These are phyloP conservation scores for Caerostris darwini DNA, from an alignment of 1,140 invertebrate genomes.

Conservation along the genomic window DNA sequence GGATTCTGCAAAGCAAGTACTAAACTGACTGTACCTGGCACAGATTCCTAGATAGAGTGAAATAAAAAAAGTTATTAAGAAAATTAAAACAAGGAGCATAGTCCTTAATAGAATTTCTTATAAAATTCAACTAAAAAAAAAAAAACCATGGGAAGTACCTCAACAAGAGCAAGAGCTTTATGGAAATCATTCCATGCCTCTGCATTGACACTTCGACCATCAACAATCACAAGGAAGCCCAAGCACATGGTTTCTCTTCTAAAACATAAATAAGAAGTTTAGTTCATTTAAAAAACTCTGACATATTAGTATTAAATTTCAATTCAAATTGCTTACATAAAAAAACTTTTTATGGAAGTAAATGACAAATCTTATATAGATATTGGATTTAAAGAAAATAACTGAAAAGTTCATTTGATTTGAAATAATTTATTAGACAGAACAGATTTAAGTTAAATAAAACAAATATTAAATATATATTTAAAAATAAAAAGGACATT, in stretches of 20 bases:
- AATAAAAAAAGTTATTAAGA: neutral
- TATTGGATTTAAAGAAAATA: too few relatives aligned
- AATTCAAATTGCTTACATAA: too few relatives aligned
- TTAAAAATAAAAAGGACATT: too few relatives aligned
- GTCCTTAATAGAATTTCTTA: neutral
- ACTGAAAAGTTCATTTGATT: too few relatives aligned
- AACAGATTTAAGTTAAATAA: too few relatives aligned
- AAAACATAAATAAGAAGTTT: constrained; percentile 18
- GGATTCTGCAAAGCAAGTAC: constrained; percentile 61
- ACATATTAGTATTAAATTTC: too few relatives aligned
- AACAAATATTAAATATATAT: too few relatives aligned
- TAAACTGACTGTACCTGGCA: constrained; percentile 69
- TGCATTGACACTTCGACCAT: constrained; percentile 79
- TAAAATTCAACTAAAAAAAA: neutral
- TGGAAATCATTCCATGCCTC: constrained; percentile 80
- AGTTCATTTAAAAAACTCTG: too few relatives aligned
- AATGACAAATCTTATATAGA: too few relatives aligned
- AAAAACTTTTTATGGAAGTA: too few relatives aligned
- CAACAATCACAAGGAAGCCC: constrained; percentile 80
- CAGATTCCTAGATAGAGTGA: constrained; percentile 52
- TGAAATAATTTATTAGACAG: too few relatives aligned
- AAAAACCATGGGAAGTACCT: constrained; percentile 71
- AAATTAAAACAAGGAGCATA: neutral
- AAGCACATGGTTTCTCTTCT: constrained; percentile 70
- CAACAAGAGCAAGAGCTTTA: constrained; percentile 58